Conservation (phyloP, 2,888 invertebrate genomes). For the Scaptomyza cyrtandrae region DNA sequence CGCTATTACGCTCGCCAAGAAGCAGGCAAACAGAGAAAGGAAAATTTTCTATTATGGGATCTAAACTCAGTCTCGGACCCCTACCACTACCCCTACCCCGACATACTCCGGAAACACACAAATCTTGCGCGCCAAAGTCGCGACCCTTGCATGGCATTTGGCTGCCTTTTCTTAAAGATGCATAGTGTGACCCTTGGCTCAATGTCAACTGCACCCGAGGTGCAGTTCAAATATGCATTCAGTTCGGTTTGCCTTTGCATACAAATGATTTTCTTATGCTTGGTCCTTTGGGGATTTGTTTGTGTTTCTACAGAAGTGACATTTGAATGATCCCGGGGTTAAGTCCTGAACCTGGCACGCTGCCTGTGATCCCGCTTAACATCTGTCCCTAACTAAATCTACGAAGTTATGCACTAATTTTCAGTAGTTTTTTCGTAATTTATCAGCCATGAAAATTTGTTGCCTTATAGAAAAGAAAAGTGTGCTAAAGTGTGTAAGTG, state of each 20-base stretch:
- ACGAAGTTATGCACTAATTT: conserved; percentile 70
- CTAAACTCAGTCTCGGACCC: conserved; percentile 11
- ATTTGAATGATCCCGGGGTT: conserved; percentile 68
- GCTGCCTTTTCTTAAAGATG: conserved; percentile 45
- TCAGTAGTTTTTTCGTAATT: conserved; percentile 59
- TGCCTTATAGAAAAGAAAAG: conserved; percentile 2
- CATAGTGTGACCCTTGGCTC: conserved; percentile 37
- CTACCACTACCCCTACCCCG: conserved; percentile 13
- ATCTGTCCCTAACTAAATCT: conserved; percentile 60
- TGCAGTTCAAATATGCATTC: conserved; percentile 48
- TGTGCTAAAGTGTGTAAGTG: conserved; percentile 15
- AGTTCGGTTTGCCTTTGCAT: conserved; percentile 21
- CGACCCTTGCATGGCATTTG: conserved; percentile 64
- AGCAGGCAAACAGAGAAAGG: conserved; percentile 39
- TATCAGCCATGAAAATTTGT: conserved; percentile 52
- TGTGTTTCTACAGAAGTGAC: conserved; percentile 63
- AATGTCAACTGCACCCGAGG: conserved; percentile 20
- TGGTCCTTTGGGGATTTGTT: conserved; percentile 68
- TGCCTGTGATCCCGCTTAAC: conserved; percentile 59
- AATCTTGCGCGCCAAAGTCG: conserved; percentile 75
- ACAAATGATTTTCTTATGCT: conserved; percentile 71
- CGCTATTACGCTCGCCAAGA: conserved; percentile 55
- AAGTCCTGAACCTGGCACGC: conserved; percentile 20
- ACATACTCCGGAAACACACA: conserved; percentile 62
- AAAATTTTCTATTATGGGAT: conserved; percentile 43